Evolutionary conservation across 2,888 invertebrate genomes (phyloP).

Genomic region (Eupithecia subumbrata): DNA sequence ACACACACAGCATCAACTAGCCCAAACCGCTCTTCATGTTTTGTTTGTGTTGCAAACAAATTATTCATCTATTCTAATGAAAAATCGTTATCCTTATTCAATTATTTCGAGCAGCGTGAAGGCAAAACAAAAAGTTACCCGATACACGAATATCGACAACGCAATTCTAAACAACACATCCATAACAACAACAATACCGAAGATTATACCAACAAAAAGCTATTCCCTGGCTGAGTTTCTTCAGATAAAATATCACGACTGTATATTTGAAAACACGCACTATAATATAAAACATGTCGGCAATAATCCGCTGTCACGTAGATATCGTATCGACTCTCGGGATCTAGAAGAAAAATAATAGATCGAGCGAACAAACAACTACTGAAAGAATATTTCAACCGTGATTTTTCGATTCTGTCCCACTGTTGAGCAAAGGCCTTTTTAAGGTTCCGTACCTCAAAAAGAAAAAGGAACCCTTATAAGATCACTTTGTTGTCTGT

Average conservation of each 20-base stretch:
- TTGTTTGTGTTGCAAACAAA: neutral
- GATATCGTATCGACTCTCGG: slow-evolving; percentile 26
- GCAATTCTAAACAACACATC: neutral
- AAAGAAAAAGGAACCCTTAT: no score
- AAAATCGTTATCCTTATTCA: neutral
- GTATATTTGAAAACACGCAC: slow-evolving; percentile 35
- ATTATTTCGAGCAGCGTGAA: neutral
- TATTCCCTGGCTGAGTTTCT: slow-evolving; percentile 5
- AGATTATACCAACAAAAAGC: neutral
- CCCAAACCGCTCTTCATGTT: neutral
- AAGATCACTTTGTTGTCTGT: no score
- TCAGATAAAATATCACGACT: slow-evolving; percentile 32
- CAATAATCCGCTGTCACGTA: slow-evolving; percentile 35
- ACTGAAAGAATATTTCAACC: neutral
- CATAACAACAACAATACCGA: neutral
- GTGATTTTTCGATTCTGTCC: neutral
- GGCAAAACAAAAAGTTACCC: neutral
- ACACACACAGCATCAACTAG: no score
- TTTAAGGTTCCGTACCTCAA: no score
- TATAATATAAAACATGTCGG: slow-evolving; percentile 34
- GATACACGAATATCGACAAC: neutral
- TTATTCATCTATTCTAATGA: neutral
- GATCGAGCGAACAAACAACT: neutral
- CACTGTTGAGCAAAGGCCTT: neutral
- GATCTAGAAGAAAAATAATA: slow-evolving; percentile 13